These are phyloP conservation scores for Pseudococcus longispinus DNA, from an alignment of 2,888 invertebrate species.

Conservation along the genomic window DNA sequence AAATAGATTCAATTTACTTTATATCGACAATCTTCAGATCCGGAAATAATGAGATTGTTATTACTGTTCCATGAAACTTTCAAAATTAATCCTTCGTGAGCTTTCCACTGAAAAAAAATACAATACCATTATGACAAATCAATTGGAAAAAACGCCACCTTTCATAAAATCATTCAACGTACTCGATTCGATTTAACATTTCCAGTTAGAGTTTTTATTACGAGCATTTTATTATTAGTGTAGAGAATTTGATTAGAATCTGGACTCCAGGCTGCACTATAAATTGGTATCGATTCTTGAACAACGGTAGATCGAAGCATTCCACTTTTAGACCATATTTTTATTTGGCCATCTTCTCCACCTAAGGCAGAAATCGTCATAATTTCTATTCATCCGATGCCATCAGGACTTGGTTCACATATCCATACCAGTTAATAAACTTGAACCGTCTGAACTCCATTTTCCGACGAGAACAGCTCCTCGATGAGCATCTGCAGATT, in stretches of 20 bases:
- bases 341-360: slow-evolving; percentile 95
- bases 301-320: slow-evolving; percentile 89
- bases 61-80: slow-evolving; percentile 70
- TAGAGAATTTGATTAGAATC: slow-evolving; percentile 68
- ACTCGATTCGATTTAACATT: slow-evolving; percentile 67
- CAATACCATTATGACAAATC: neutral
- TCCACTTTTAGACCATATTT: slow-evolving; percentile 96
- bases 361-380: slow-evolving; percentile 65
- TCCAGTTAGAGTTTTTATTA: slow-evolving; percentile 69
- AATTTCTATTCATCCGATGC: neutral
- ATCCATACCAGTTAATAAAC: slow-evolving; percentile 81
- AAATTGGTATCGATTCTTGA: slow-evolving; percentile 81
- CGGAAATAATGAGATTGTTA: slow-evolving; percentile 69
- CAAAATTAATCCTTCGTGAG: slow-evolving; percentile 91
- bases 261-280: slow-evolving; percentile 79
- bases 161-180: neutral
- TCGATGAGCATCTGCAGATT: slow-evolving; percentile 89
- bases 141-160: neutral
- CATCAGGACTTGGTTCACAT: neutral
- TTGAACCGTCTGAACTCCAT: slow-evolving; percentile 95
- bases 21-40: slow-evolving; percentile 78
- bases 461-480: slow-evolving; percentile 86
- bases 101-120: slow-evolving; percentile 80
- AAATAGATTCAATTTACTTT: slow-evolving; percentile 67
- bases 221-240: slow-evolving; percentile 67